Percentiles rank a stretch among this genome's conserved stretches.
These are phyloP conservation scores for Heliconius congener DNA, from an alignment of 1,140 invertebrate species.

Conservation along the genomic window DNA sequence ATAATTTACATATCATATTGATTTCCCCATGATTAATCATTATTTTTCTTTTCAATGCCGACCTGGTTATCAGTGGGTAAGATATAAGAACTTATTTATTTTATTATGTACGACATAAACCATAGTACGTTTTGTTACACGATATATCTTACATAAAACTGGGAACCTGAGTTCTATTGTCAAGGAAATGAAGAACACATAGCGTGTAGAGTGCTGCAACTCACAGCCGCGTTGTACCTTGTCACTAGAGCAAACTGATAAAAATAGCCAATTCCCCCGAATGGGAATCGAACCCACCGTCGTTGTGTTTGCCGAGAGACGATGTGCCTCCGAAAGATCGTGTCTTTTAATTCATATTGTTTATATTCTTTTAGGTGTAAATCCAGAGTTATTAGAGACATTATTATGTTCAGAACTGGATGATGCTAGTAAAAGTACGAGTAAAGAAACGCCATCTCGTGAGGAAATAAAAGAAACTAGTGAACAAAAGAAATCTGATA, in stretches of 20 bases:
- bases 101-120: neutral
- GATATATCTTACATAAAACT: no score
- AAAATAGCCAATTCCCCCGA: no score
- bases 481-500: slow-evolving; percentile 46
- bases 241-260: no score
- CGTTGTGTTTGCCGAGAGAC: no score
- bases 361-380: slow-evolving; percentile 59
- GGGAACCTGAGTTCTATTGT: no score
- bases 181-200: no score
- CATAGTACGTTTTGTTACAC: neutral
- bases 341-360: neutral
- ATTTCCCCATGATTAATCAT: slow-evolving; percentile 33
- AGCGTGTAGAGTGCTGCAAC: no score
- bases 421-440: slow-evolving; percentile 38
- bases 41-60: slow-evolving; percentile 54
- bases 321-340: no score
- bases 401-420: slow-evolving; percentile 63
- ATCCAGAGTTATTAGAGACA: slow-evolving; percentile 69
- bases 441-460: slow-evolving; percentile 30
- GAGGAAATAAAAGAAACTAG: slow-evolving; percentile 12
- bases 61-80: slow-evolving; percentile 71
- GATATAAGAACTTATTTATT: slow-evolving; percentile 33
- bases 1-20: neutral
- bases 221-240: no score
- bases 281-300: no score